Conservation (phyloP, 2,888 invertebrate genomes). For the Trachelus troglodyta region DNA sequence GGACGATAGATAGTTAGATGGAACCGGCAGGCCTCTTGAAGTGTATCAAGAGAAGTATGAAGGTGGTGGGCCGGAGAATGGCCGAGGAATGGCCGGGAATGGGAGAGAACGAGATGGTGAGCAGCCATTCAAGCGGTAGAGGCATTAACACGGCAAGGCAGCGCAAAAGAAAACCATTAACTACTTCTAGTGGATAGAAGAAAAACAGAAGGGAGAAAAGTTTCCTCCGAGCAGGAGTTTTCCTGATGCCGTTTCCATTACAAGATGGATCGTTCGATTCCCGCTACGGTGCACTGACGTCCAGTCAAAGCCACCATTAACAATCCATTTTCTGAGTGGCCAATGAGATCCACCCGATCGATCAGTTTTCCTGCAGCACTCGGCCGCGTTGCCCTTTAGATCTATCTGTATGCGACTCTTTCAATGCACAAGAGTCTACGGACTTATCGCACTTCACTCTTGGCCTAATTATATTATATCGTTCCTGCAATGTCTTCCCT, state of each 20-base stretch:
- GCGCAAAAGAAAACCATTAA: constrained; percentile 58
- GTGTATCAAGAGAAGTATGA: not conserved
- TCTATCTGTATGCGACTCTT: not conserved
- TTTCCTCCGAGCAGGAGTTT: constrained; percentile 24
- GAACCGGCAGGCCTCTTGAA: not conserved
- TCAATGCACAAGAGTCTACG: constrained; percentile 3
- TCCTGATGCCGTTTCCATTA: constrained; percentile 51
- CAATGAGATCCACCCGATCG: constrained; percentile 31
- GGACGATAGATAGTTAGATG: not conserved
- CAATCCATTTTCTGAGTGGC: constrained; percentile 49
- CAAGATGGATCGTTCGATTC: constrained; percentile 53
- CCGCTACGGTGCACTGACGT: constrained; percentile 36
- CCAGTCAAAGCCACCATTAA: constrained; percentile 28
- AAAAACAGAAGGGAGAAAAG: constrained; percentile 2
- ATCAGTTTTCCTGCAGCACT: not conserved
- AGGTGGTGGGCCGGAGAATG: no score
- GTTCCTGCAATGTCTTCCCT: not conserved
- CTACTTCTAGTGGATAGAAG: constrained; percentile 45
- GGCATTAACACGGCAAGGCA: constrained; percentile 49
- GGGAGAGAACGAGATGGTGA: not conserved
- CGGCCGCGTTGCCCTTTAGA: not conserved
- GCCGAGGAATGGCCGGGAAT: no score
- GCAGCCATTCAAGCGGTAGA: constrained; percentile 45
- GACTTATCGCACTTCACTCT: not conserved
- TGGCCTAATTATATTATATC: not conserved